Percentiles rank a stretch among this genome's conserved stretches.
These are phyloP conservation scores for Empidonax traillii DNA, from an alignment of 2,113 vertebrate genomes.

Conservation along the genomic window DNA sequence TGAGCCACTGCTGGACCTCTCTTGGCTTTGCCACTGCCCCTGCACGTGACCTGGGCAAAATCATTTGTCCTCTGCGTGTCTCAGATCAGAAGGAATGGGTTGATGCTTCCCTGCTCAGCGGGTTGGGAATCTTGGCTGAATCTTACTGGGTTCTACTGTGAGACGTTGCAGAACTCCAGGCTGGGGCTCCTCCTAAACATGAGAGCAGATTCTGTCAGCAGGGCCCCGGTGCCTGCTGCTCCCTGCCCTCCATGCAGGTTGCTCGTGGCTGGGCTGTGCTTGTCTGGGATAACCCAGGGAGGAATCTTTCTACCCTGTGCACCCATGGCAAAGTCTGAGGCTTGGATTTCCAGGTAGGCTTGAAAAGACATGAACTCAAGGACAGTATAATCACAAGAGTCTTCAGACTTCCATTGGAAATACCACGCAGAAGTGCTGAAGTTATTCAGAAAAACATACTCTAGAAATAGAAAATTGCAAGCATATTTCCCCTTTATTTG, in stretches of 20 bases:
- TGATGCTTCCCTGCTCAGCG: background rate
- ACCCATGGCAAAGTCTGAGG: background rate
- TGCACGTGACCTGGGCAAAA: background rate
- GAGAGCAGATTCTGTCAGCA: background rate
- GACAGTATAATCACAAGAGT: background rate
- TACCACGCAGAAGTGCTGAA: background rate
- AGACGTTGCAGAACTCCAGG: background rate
- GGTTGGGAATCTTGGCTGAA: background rate
- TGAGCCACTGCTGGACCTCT: background rate
- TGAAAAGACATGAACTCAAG: background rate
- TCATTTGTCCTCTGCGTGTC: background rate
- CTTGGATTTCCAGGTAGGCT: background rate
- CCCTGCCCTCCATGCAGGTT: no score
- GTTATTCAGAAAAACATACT: background rate
- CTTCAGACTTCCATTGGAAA: background rate
- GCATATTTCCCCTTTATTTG: slow-evolving; percentile 37
- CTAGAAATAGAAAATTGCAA: background rate
- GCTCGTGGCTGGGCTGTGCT: background rate
- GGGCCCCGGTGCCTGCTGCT: background rate
- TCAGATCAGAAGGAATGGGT: background rate
- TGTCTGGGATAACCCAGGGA: background rate
- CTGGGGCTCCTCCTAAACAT: background rate
- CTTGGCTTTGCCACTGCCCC: background rate
- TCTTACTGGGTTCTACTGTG: background rate
- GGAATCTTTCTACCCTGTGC: accelerated